phyloP scores from a whole-genome alignment of 2,113 vertebrate genomes.

The Pongo pygmaeus region DNA sequence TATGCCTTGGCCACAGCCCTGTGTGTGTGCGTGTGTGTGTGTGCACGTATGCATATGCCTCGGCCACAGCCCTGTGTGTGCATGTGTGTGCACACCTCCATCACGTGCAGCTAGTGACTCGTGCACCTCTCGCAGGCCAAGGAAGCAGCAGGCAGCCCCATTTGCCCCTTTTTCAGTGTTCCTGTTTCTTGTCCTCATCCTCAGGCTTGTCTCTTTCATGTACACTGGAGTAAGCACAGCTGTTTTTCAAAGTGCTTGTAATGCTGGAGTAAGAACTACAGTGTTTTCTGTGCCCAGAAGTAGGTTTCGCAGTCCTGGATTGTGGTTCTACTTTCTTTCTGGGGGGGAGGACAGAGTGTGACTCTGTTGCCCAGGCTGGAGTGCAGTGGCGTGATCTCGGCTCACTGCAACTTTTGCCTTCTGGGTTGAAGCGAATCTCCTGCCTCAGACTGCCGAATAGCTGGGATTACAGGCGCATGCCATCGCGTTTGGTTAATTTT shows the following conservation, averaged over 20 bases:
- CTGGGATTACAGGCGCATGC: too few relatives aligned
- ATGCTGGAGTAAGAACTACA: background rate
- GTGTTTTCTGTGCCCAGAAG: background rate
- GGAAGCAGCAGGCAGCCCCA: too few relatives aligned
- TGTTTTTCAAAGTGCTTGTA: background rate
- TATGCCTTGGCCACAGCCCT: background rate
- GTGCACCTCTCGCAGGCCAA: background rate
- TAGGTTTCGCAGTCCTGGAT: background rate
- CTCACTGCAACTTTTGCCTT: too few relatives aligned
- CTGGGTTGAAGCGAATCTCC: too few relatives aligned
- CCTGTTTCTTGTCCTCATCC: rapidly evolving
- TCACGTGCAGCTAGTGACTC: too few relatives aligned
- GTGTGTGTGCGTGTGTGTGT: rapidly evolving
- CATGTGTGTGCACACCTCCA: rapidly evolving
- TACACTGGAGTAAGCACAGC: too few relatives aligned
- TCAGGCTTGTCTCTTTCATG: background rate
- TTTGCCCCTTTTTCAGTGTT: background rate
- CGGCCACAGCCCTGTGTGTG: rapidly evolving
- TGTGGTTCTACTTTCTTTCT: background rate
- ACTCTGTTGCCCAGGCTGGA: too few relatives aligned
- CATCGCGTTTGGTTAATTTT: too few relatives aligned
- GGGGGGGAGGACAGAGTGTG: too few relatives aligned
- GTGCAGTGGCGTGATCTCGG: too few relatives aligned
- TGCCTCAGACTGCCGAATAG: too few relatives aligned
- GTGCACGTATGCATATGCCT: too few relatives aligned